Base-by-base conservation (phyloP, 1,140 invertebrate species). In the Sycophaga agraensis region DNA sequence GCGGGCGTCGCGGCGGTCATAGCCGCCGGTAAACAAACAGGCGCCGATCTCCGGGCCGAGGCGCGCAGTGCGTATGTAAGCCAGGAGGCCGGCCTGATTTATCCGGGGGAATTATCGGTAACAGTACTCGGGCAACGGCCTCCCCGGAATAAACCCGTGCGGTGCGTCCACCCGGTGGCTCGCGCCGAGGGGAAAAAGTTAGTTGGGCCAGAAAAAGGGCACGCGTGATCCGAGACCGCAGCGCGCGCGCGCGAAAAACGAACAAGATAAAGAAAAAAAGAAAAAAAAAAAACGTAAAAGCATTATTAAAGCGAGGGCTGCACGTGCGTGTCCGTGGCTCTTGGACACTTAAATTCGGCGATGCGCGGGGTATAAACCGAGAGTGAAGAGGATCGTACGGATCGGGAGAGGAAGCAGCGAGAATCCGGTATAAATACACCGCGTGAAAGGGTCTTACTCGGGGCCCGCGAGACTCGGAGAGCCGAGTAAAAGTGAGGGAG, bases 381-480 rank as follows among this genome's bases (percentile, higher is more conserved):
- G 65, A 68, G 59, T 48, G 64, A 69, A 56, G 55, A 65, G 63
- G 67, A 63, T 11, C 45, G 43, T 51, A 35, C 43, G 51, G 48
- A 59, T 59, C 67, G 48, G 51, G 59, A 62, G 51, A 65, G 61
- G 65, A 65, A 68, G 63, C 68, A 71, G 67, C 66, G 71, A 78
- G 73, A 72, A 70, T 73, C 64, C 66, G 62, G 73, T 73, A 71
- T 76, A 76, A 74, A 77, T 74, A 76, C 65, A 75, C 67, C 65
- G 66, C 48, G 64, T 28, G 62, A 69, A 68, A 69, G 66, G 70
- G 67, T 67, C 69, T 63, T 65, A 64, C 65, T 68, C 67, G 67
- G 70, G 68, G 59, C 66, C 42, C 66, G 59, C 68, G 68, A 70
- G 64, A 66, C 58, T 54, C 65, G 4, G 5, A 31, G 11, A 4